Evolutionary conservation across 1,140 invertebrate genomes (phyloP), one percentile per base, ranked within the genome.

Genomic region (Scaptomyza montana): DNA sequence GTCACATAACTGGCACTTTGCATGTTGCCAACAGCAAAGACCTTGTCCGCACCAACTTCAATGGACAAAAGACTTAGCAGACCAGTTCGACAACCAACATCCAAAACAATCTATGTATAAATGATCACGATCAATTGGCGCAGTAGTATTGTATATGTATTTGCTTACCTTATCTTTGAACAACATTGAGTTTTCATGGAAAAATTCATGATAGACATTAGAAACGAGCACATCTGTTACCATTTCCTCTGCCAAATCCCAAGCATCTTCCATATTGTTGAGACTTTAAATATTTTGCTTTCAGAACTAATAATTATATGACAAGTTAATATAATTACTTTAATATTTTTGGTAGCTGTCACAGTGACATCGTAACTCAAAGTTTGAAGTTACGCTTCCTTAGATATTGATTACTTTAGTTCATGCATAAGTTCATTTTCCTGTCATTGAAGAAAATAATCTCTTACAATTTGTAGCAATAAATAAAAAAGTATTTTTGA

Each of bases 21-120:
- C 36, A 21, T 50, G 50, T 76, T 77, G 13, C 77, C 80, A 13
- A 73, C 9, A 2, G 63, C 80, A 28, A 80, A 69, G 28, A 84
- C 80, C 28, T 72, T 72, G 0, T 67, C 13, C 1, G 80, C 80
- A 5, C 80, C 80, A 0, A 43, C 72, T 25, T 69, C 55, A 12
- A 76, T 51, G 25, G 72, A 54, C 59, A 80, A 51, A 19, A 68
- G 8, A 41, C 80, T 80, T 3, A 84, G 64, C 8, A 85, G 6
- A 1, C 80, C 80, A 54, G 76, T 85, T n/a, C 76, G 77, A 33
- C 76, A 85, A 41, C 80, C 80, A n/a, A 84, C 63, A 36, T 85
- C 80, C 63, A 84, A 12, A 10, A 84, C 72, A 53, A 84, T 65
- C 80, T 85, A 39, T 4, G 7, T 1, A 33, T 6, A 9, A 2